phyloP scores from a whole-genome alignment of 2,797 vertebrate genomes.

The Anabas testudineus region DNA sequence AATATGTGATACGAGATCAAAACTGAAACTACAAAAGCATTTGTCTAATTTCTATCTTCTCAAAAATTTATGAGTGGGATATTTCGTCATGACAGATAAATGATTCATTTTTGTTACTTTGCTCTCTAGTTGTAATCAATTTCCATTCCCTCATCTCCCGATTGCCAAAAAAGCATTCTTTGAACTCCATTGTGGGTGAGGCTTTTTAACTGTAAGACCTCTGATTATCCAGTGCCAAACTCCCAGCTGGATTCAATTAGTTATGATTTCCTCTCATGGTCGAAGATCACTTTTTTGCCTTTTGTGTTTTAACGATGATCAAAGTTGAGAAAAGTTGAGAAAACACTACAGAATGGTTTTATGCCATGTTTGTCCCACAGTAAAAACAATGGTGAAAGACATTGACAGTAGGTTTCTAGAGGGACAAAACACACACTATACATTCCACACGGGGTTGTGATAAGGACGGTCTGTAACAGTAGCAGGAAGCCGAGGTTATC shows the following conservation, averaged over 20 bases:
- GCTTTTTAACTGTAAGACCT: slow-evolving; percentile 33
- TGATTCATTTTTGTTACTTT: slow-evolving; percentile 38
- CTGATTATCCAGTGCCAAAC: slow-evolving; percentile 37
- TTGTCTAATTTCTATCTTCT: slow-evolving; percentile 3
- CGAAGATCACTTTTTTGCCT: slow-evolving; percentile 32
- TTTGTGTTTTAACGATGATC: slow-evolving; percentile 25
- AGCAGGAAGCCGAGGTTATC: slow-evolving; percentile 64
- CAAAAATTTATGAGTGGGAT: slow-evolving; percentile 27
- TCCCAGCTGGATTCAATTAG: slow-evolving; percentile 59
- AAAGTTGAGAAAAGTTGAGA: slow-evolving; percentile 1
- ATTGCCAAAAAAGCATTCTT: slow-evolving; percentile 57
- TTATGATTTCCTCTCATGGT: slow-evolving; percentile 40
- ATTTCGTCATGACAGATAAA: slow-evolving; percentile 37
- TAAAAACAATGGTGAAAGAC: slow-evolving; percentile 1
- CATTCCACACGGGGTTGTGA: slow-evolving; percentile 10
- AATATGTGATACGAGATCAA: background rate
- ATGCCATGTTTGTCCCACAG: slow-evolving; percentile 15
- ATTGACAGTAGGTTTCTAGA: slow-evolving; percentile 10
- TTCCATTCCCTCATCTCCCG: slow-evolving; percentile 33
- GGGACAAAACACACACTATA: slow-evolving; percentile 13
- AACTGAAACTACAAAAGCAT: too few relatives aligned
- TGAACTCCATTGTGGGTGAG: slow-evolving; percentile 48
- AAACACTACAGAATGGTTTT: slow-evolving; percentile 25
- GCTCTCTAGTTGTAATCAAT: slow-evolving; percentile 60
- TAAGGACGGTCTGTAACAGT: slow-evolving; percentile 14